A percentile compares a stretch with the other conserved stretches of the same genome.
Conservation (phyloP, 2,888 invertebrate species). For the Drosophila parthenogenetica region DNA sequence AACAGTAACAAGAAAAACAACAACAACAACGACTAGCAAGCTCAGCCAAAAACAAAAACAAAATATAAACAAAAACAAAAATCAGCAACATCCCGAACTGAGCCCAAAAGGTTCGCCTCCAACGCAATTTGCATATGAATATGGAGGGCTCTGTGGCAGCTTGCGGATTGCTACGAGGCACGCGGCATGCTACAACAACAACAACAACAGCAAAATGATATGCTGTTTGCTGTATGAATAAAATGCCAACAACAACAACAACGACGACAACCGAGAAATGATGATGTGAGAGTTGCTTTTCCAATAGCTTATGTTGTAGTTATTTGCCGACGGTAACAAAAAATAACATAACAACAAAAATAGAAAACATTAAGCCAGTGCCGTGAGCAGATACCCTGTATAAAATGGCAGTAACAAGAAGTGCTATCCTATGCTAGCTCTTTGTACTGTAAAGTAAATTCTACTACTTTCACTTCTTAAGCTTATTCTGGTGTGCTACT, state of each 20-base stretch:
- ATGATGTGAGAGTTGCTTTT: constrained; percentile 47
- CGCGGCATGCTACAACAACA: constrained; percentile 50
- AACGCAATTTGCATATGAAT: constrained; percentile 77
- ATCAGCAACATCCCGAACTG: constrained; percentile 42
- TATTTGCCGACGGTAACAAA: constrained; percentile 65
- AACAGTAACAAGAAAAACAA: constrained; percentile 36
- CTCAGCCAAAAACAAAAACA: constrained; percentile 34
- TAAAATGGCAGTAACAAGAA: not conserved
- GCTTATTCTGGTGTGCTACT: not conserved
- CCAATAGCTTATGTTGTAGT: constrained; percentile 73
- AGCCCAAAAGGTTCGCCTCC: constrained; percentile 73
- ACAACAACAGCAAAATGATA: constrained; percentile 53
- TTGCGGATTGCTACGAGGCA: constrained; percentile 51
- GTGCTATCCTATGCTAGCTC: not conserved
- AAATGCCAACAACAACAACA: constrained; percentile 41
- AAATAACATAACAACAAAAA: constrained; percentile 9
- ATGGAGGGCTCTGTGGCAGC: constrained; percentile 58
- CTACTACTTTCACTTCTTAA: too few relatives aligned
- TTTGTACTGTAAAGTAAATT: not conserved
- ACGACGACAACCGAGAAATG: constrained; percentile 24
- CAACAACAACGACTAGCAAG: constrained; percentile 31
- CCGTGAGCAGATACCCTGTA: constrained; percentile 22
- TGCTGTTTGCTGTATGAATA: constrained; percentile 64
- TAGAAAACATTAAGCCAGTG: constrained; percentile 1
- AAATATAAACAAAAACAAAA: constrained; percentile 6